A percentile compares a stretch with the other conserved stretches of the same genome.
Evolutionary conservation across 2,888 invertebrate species (phyloP).

Genomic region (Neoscelio sp.): DNA sequence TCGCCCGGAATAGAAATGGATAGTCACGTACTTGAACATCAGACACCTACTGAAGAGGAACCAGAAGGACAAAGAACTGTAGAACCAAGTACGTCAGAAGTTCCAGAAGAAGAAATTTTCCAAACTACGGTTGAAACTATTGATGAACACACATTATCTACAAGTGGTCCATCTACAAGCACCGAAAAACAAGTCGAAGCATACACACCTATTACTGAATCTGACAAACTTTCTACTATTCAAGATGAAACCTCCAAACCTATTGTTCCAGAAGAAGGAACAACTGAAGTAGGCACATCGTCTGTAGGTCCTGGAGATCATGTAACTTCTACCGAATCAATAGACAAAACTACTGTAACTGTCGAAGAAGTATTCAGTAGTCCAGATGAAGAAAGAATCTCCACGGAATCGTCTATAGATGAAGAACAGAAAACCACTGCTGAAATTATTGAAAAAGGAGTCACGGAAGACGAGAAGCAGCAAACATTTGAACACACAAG

Average conservation of each 20-base stretch:
- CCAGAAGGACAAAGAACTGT: conserved; percentile 31
- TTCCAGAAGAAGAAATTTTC: conserved; percentile 17
- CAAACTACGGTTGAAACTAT: conserved; percentile 57
- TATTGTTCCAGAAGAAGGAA: conserved; percentile 23
- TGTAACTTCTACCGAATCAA: conserved; percentile 23
- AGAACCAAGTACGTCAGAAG: conserved; percentile 36
- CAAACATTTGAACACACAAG: conserved; percentile 48
- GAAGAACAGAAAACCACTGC: conserved; percentile 49
- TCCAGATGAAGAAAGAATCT: conserved; percentile 9
- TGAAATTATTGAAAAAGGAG: conserved; percentile 46
- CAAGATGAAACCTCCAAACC: conserved; percentile 57
- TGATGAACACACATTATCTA: conserved; percentile 67
- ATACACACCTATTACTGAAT: conserved; percentile 50
- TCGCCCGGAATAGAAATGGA: conserved; percentile 84
- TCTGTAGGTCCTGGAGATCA: conserved; percentile 38
- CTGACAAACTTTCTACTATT: conserved; percentile 47
- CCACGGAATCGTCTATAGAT: conserved; percentile 7
- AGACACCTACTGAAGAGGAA: conserved; percentile 70
- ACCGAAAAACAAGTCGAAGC: conserved; percentile 65
- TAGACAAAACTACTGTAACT: conserved; percentile 24
- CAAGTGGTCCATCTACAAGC: conserved; percentile 31
- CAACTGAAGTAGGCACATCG: conserved; percentile 32
- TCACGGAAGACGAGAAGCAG: conserved; percentile 42
- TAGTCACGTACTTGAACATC: conserved; percentile 83
- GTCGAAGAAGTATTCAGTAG: background rate